Base-by-base conservation (phyloP, 2,113 vertebrate species). In the Nannospalax galili region DNA sequence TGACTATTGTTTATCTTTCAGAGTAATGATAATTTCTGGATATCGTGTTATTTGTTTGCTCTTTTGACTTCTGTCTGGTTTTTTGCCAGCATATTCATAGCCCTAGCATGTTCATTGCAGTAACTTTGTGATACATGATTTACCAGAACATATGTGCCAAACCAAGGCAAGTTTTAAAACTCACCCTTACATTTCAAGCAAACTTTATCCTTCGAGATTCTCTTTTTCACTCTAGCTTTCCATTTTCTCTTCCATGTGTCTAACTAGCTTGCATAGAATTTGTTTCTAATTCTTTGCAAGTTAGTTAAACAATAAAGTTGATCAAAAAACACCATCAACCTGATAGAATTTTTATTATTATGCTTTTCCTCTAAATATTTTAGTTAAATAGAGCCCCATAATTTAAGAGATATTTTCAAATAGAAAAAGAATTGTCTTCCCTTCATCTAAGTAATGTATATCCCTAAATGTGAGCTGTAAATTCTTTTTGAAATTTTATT, bases 251-350 rank as follows among this genome's bases (percentile, higher is more conserved):
- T 91, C 40, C 20, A 75, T 26, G 37, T 2, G 69, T 5, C 85
- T 5, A 35, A 75, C 32, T 26, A 87, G 9, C 20, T 86, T 28
- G 86, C 74, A 85, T 80, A 2, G 2, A 93, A 86, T 42, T 1
- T 86, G 12, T 14, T 77, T 52, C 35, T 22, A 84, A 40, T 58
- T 48, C 40, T 88, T 70, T 79, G 22, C 1, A 74, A n/a, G 74
- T 84, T 75, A 69, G 32, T 78, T 75, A 74, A 85, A 69, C 40
- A 84, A 88, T 79, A 80, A 56, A 81, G 77, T 93, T 85, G 28
- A 37, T 60, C 0, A 48, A 78, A 93, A 92, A 17, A 52, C 28
- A 77, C 2, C 60, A 11, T 67, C 24, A 62, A 37, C 0, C 17
- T 58, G 48, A 56, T 80, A 75, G 93, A 80, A 1, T 74, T 11